Conservation (phyloP, 2,888 invertebrate species). For the Aspidapion aeneum region DNA sequence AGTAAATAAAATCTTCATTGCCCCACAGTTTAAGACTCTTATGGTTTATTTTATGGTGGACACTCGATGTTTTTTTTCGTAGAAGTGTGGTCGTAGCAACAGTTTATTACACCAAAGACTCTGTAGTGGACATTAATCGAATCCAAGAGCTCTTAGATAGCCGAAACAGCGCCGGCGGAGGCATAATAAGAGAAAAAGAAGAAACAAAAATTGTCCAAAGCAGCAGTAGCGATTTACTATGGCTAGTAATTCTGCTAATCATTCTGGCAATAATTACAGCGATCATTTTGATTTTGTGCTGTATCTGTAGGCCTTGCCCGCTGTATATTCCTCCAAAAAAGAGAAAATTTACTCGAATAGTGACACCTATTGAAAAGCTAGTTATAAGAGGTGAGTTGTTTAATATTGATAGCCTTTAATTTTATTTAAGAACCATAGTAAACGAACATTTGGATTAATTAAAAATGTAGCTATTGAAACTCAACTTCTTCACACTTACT, state of each 20-base stretch:
- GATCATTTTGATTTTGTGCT: conserved; percentile 72
- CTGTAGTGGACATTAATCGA: conserved; percentile 68
- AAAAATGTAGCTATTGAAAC: no score
- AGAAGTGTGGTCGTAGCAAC: conserved; percentile 72
- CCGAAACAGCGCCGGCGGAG: conserved; percentile 20
- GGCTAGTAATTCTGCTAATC: conserved; percentile 75
- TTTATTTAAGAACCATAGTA: conserved; percentile 55
- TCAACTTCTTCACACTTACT: no score
- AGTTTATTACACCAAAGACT: conserved; percentile 61
- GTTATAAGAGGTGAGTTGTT: conserved; percentile 61
- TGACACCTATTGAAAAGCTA: conserved; percentile 54
- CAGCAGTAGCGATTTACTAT: conserved; percentile 59
- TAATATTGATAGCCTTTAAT: conserved; percentile 41
- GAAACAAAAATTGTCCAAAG: conserved; percentile 29
- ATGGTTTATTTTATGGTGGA: no score
- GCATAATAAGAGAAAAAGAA: conserved; percentile 18
- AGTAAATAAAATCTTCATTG: not conserved
- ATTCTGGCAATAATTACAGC: conserved; percentile 70
- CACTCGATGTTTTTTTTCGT: conserved; percentile 39
- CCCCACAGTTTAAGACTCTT: no score
- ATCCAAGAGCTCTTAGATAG: conserved; percentile 58
- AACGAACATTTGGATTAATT: no score
- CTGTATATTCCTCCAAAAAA: conserved; percentile 74
- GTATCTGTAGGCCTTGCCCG: conserved; percentile 83
- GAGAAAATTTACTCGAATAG: conserved; percentile 54